Base-by-base conservation (phyloP, 2,888 invertebrate species). In the Eilema griseolum region DNA sequence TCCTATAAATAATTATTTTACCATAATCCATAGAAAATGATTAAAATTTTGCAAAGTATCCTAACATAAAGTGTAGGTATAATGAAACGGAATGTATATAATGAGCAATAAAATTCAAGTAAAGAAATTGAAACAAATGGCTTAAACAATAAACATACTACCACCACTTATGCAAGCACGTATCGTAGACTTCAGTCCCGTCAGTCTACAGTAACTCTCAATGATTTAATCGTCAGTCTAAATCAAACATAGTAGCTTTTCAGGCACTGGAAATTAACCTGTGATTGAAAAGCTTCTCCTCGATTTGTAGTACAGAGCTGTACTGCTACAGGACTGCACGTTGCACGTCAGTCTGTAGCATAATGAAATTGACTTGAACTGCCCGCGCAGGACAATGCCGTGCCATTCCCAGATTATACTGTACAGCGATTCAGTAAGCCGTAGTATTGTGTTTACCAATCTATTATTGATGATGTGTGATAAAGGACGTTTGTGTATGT, bases 191-290 rank as follows among this genome's bases (percentile, higher is more conserved):
- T 37, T 5, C 61, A 14, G 23, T 37, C 14, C 7, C 20, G 46
- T 46, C 12, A 28, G 12, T 52, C 14, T 61, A n/a, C 28, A 61
- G 31, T 56, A n/a, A n/a, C 37, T 0, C 10, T 66, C 60, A 37
- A 61, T 70, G 37, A 61, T 70, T 70, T 41, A 70, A 37, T 60
- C 31, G 16, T 14, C 31, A 59, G 41, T 64, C 33, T 63, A 46
- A 60, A 65, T 65, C 65, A 65, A 69, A 61, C 66, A 66, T n/a
- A 46, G n/a, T 2, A 46, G 59, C 61, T 56, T 66, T 70, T 56
- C 56, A 65, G 56, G 56, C 11, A 24, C 28, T 63, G 62, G 33
- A 69, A 63, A 69, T 64, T 69, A 68, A 57, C n/a, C 60, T 61
- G 52, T 52, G 65, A 64, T 69, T 69, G 65, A 52, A 26, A 69